Base-by-base conservation (phyloP, 2,888 invertebrate species). In the Ochropacha duplaris region DNA sequence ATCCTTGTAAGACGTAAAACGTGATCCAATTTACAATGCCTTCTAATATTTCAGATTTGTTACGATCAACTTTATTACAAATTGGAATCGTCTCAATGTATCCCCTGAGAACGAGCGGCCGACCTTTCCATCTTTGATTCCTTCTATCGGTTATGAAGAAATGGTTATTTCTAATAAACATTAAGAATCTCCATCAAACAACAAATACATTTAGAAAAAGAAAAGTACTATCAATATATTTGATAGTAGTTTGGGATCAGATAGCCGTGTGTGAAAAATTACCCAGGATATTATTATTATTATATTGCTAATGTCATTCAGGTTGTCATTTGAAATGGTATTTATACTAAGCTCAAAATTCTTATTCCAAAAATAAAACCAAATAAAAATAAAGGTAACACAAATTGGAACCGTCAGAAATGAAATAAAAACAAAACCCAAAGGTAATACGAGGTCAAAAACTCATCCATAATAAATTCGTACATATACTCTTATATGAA, bases 61-160 rank as follows among this genome's bases (percentile, higher is more conserved):
- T 85, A 83, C 87, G 83, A 83, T 81, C 82, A 78, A 87, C 78
- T 87, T 87, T 88, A 87, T 86, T 86, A 87, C 87, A 83, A 83
- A 88, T 87, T 87, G 86, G 85, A 84, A 84, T 79, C 77, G 77
- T 76, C 79, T 81, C 79, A 70, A 81, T 84, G 79, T 81, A 78
- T 84, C 86, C 81, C 83, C 62, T 22, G 77, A 76, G 84, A 72
- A 67, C 63, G 65, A 66, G 71, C 61, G 60, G 71, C 60, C 65
- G 78, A 76, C 78, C 79, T 82, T 77, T 75, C 77, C 75, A 75
- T 79, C 74, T 79, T 72, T 76, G 76, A 78, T 79, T 79, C 64
- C 67, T 57, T 67, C 58, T 57, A 69, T 69, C 64, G 62, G 74
- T 74, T 81, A 79, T 81, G 69, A 74, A 69, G 65, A 69, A 68